phyloP scores from a whole-genome alignment of 1,140 invertebrate species.

The Microplitis demolitor region DNA sequence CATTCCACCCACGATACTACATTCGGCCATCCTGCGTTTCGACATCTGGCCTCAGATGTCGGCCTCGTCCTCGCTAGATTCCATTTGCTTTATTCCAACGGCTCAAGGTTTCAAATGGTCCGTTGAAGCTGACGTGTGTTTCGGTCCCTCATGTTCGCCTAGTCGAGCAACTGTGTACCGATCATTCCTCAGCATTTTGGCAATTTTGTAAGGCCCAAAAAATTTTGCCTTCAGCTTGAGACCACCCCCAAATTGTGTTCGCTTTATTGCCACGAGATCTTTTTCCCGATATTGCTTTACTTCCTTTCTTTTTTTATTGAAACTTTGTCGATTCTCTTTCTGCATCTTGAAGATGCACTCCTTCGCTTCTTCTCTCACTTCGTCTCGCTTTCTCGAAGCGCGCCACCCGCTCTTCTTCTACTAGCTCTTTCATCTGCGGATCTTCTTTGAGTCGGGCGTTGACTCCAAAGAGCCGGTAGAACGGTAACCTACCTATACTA shows the following conservation, averaged over 20 bases:
- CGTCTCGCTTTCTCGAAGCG: conserved; percentile 3
- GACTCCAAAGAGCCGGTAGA: conserved; percentile 44
- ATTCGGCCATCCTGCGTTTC: too few species aligned
- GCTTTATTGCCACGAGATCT: conserved; percentile 24
- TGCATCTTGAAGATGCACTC: conserved; percentile 42
- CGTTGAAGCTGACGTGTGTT: not conserved
- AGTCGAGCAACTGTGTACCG: conserved; percentile 11
- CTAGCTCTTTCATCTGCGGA: conserved; percentile 27
- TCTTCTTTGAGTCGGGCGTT: conserved; percentile 41
- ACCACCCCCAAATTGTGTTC: not conserved
- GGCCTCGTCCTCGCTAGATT: too few species aligned
- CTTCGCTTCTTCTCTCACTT: conserved; percentile 31
- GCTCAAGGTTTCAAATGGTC: conserved; percentile 13
- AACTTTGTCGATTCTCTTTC: conserved; percentile 41
- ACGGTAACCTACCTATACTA: conserved; percentile 43
- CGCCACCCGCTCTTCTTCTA: conserved; percentile 15
- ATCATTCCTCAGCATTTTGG: conserved; percentile 20
- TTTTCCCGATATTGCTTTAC: conserved; percentile 26
- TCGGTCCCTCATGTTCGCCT: conserved; percentile 17
- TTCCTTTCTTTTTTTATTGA: conserved; percentile 34
- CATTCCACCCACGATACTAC: too few species aligned
- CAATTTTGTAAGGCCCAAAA: not conserved
- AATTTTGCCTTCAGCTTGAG: not conserved
- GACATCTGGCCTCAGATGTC: too few species aligned
- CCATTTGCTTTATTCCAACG: too few species aligned